Base-by-base conservation (phyloP, 2,113 vertebrate genomes). In the Epinephelus lanceolatus region DNA sequence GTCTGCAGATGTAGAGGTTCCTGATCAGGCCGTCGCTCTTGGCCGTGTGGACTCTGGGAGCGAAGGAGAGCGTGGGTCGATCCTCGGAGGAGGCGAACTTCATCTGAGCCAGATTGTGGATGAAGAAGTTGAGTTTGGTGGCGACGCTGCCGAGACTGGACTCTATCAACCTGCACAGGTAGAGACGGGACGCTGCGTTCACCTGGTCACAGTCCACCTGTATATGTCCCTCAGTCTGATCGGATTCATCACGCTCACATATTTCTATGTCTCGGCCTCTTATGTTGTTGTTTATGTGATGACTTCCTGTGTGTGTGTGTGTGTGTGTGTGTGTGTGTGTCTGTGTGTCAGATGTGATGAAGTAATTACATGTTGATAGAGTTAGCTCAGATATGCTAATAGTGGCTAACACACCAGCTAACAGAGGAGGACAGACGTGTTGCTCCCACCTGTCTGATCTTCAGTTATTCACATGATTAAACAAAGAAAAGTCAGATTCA, bases 111-210 rank as follows among this genome's bases (percentile, higher is more conserved):
- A 99, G 94, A 86, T 99, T 99, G 93, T 99, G 98, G 93, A 99
- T 98, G 96, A 99, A 99, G 95, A 99, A 99, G 94, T 99, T 99
- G 61, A 99, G 96, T 89, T 99, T 99, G 77, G 98, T 99, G 90
- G 98, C 98, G n/a, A 99, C 97, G 1, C 98, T 99, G 90, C 98
- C 97, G 75, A 99, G 93, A 94, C 98, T 99, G 80, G 98, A 99
- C 92, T 99, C 98, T 1, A 99, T 99, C 87, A 99, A 94, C 93
- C 98, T 99, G 91, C 30, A 37, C 19, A n/a, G 49, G 10, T 6
- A 45, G 14, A 45, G 60, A 40, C 21, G 15, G 10, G 42, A 14
- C 17, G 42, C 42, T 45, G 2, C 2, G 42, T 3, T 45, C 42
- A 45, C 9, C 42, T 45, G 9, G 42, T 45, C 11, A 45, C 33